Evolutionary conservation across 2,888 invertebrate genomes (phyloP).

Genomic region (Phlogophora meticulosa): DNA sequence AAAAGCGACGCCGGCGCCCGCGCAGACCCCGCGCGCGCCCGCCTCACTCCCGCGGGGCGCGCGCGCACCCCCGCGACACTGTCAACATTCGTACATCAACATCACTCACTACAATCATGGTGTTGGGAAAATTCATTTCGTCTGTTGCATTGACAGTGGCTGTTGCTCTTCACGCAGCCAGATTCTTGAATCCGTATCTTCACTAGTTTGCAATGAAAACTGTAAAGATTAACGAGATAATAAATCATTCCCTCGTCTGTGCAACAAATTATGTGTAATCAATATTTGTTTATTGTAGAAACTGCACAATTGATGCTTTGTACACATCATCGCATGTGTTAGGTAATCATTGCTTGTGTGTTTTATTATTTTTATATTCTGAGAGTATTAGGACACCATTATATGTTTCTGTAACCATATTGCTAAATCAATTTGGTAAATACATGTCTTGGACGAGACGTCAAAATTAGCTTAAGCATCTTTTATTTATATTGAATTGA

Average conservation of each 20-base stretch:
- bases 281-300: conserved; percentile 29
- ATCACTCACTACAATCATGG: conserved; percentile 45
- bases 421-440: conserved; percentile 60
- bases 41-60: conserved; percentile 57
- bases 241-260: conserved; percentile 27
- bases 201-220: conserved; percentile 16
- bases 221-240: conserved; percentile 37
- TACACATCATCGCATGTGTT: conserved; percentile 50
- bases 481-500: conserved; percentile 32
- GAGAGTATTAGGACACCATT: conserved; percentile 56
- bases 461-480: conserved; percentile 31
- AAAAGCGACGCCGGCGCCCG: conserved; percentile 83
- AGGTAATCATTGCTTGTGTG: conserved; percentile 50
- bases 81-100: conserved; percentile 52
- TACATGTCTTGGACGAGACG: conserved; percentile 45
- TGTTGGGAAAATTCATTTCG: conserved; percentile 40
- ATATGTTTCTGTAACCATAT: conserved; percentile 59
- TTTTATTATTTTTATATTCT: conserved; percentile 56
- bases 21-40: conserved; percentile 72
- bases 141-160: conserved; percentile 9
- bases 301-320: conserved; percentile 48
- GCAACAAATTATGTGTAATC: conserved; percentile 29
- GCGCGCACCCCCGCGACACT: conserved; percentile 59
- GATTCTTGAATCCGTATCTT: neutral
- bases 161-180: conserved; percentile 14